Conservation (phyloP, 1,140 invertebrate genomes). For the Drosophila willistoni region DNA sequence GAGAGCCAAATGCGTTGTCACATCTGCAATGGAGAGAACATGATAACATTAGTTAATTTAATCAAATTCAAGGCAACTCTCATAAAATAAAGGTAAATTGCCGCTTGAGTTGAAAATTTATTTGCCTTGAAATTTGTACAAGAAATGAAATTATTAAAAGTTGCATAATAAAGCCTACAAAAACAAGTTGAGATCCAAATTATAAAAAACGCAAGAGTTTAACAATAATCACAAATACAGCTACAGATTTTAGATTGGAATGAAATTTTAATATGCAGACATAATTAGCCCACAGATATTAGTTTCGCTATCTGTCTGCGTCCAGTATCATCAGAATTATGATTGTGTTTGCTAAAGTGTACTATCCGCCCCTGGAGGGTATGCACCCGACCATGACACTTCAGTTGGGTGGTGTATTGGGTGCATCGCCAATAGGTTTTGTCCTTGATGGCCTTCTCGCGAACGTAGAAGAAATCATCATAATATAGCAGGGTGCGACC, state of each 20-base stretch:
- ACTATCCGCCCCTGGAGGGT: constrained; percentile 57
- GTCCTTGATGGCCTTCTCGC: constrained; percentile 64
- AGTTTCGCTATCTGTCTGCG: constrained; percentile 28
- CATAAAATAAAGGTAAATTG: neutral
- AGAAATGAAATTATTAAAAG: neutral
- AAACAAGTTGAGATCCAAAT: constrained; percentile 23
- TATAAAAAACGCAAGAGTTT: constrained; percentile 6
- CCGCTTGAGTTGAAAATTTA: neutral
- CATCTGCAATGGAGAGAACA: constrained; percentile 45
- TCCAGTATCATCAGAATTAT: constrained; percentile 33
- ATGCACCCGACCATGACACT: constrained; percentile 75
- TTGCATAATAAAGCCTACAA: neutral
- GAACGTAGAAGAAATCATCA: constrained; percentile 67
- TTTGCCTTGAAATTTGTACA: neutral
- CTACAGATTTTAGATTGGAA: neutral
- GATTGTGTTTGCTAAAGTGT: constrained; percentile 67
- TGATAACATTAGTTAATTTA: constrained; percentile 27
- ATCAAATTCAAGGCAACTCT: neutral
- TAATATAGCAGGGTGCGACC: constrained; percentile 61
- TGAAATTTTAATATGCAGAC: neutral
- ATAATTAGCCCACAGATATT: neutral
- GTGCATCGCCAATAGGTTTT: constrained; percentile 82
- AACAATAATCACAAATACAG: neutral
- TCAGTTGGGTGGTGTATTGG: constrained; percentile 70
- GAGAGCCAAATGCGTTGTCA: constrained; percentile 42